Conservation (phyloP, 53 echinoderm and acorn worm species). For the Echinometra lucunter region DNA sequence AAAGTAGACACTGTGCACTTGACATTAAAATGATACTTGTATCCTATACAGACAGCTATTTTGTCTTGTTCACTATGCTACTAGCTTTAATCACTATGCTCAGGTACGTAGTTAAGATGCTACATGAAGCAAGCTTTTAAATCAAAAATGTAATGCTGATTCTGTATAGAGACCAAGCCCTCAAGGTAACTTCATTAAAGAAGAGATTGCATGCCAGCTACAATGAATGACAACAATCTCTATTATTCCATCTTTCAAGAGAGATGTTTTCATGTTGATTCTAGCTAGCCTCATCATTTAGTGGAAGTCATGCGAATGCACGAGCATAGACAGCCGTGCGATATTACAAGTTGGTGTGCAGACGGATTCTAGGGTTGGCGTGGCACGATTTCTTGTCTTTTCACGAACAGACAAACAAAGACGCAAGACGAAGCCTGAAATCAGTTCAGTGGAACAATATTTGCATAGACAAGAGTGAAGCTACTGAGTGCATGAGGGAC, state of each 20-base stretch:
- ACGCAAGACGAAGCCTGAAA: constrained; percentile 46
- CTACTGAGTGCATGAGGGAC: constrained; percentile 32
- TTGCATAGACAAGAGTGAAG: constrained; percentile 55
- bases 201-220: neutral
- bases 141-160: neutral
- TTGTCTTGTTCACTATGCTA: too few species aligned
- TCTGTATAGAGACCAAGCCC: neutral
- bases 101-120: too few species aligned
- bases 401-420: constrained; percentile 47
- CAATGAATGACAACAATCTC: constrained; percentile 24
- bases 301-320: constrained; percentile 21
- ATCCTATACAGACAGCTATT: too few species aligned
- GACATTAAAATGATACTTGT: too few species aligned
- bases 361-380: constrained; percentile 35
- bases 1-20: too few species aligned
- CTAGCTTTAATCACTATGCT: too few species aligned
- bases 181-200: neutral
- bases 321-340: neutral
- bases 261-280: constrained; percentile 20
- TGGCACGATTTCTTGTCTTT: constrained; percentile 59
- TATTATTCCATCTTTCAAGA: neutral
- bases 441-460: constrained; percentile 58
- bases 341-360: constrained; percentile 39
- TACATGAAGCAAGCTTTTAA: too few species aligned
- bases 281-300: neutral